Conservation (phyloP, 2,797 vertebrate genomes). For the Discoglossus pictus region DNA sequence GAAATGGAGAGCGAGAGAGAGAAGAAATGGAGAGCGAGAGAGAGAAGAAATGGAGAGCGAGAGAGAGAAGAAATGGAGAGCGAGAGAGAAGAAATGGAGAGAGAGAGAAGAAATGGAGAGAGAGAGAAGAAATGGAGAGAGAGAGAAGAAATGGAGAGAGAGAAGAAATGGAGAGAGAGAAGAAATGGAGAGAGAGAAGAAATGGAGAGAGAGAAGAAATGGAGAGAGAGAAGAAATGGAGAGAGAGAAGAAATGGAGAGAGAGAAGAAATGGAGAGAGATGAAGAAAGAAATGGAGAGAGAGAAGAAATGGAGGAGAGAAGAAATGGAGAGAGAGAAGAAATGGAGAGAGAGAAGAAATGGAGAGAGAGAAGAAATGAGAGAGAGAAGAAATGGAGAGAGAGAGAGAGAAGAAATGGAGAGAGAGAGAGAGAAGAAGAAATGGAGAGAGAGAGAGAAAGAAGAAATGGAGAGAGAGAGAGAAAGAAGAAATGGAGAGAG, state of each 20-base stretch:
- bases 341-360: conserved; percentile 4
- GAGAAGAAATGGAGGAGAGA: conserved; percentile 68
- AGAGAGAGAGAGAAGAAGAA: conserved; percentile 5
- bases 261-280: neutral
- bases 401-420: neutral
- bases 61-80: too few relatives aligned
- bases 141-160: neutral
- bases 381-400: conserved; percentile 61
- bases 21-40: conserved; percentile 57
- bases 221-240: conserved; percentile 65
- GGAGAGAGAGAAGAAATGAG: conserved; percentile 64
- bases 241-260: conserved; percentile 59
- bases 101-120: conserved; percentile 58
- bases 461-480: conserved; percentile 67
- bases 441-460: conserved; percentile 27
- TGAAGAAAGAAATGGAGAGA: conserved; percentile 53
- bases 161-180: neutral
- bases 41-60: neutral
- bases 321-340: conserved; percentile 37
- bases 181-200: too few relatives aligned
- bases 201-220: neutral
- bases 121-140: conserved; percentile 67
- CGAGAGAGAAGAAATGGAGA: too few relatives aligned
- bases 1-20: conserved; percentile 67
- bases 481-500: conserved; percentile 54